These are phyloP conservation scores for Macrophya alboannulata DNA, from an alignment of 2,888 invertebrate genomes.

Conservation along the genomic window DNA sequence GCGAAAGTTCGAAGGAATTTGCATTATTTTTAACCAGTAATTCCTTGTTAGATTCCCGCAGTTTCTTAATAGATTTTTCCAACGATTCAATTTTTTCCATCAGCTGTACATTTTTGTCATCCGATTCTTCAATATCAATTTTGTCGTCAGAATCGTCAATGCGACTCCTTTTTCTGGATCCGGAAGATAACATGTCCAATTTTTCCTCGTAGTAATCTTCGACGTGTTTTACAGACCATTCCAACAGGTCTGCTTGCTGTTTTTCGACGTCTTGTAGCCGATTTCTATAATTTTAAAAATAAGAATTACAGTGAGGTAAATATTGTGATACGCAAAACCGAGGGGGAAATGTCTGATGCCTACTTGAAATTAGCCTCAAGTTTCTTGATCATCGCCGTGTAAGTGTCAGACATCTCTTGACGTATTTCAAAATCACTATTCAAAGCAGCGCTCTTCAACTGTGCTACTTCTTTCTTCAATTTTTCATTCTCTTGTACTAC, in stretches of 20 bases:
- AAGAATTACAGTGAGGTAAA: neutral
- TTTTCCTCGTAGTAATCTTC: slow-evolving; percentile 73
- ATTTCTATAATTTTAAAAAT: slow-evolving; percentile 61
- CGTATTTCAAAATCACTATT: slow-evolving; percentile 73
- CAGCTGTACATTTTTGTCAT: slow-evolving; percentile 69
- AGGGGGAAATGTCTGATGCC: slow-evolving; percentile 43
- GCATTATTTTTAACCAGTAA: slow-evolving; percentile 69
- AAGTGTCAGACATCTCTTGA: slow-evolving; percentile 73
- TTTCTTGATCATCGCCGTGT: slow-evolving; percentile 71
- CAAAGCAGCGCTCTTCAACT: slow-evolving; percentile 68
- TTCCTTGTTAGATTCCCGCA: slow-evolving; percentile 67
- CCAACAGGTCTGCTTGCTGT: slow-evolving; percentile 72
- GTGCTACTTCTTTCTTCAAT: slow-evolving; percentile 70
- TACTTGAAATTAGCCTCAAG: slow-evolving; percentile 73
- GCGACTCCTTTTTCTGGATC: slow-evolving; percentile 67
- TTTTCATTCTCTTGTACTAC: slow-evolving; percentile 70
- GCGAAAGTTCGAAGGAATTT: slow-evolving; percentile 68
- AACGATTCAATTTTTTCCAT: slow-evolving; percentile 67
- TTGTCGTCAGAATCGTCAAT: slow-evolving; percentile 58
- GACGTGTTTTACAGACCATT: slow-evolving; percentile 71
- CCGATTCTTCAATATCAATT: slow-evolving; percentile 63
- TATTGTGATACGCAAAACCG: neutral
- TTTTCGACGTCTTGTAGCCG: slow-evolving; percentile 73
- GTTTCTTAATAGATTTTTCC: slow-evolving; percentile 65
- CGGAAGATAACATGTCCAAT: neutral